Percentiles rank a stretch among this genome's conserved stretches.
phyloP scores from a whole-genome alignment of 2,888 invertebrate species.

The Zelleria hepariella region DNA sequence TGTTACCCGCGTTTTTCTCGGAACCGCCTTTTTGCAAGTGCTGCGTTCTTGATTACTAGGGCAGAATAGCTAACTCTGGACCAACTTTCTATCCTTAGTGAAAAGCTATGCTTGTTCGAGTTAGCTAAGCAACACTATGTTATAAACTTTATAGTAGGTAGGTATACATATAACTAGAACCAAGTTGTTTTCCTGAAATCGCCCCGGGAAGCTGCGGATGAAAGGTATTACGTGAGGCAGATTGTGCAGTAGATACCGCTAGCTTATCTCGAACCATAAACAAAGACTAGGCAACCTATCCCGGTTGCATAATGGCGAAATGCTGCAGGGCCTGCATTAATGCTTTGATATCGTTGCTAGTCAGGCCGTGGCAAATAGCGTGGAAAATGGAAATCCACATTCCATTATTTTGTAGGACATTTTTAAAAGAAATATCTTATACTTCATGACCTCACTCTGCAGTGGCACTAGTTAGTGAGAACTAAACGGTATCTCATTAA shows the following conservation, averaged over 20 bases:
- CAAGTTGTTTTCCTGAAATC: no score
- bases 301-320: neutral
- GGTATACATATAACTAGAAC: no score
- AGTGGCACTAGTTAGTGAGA: no score
- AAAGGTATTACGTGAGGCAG: neutral
- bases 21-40: no score
- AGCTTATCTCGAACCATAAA: neutral
- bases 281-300: neutral
- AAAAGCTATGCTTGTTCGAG: no score
- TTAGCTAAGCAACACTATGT: neutral
- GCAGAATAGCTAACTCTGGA: neutral
- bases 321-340: neutral
- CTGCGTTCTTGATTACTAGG: no score
- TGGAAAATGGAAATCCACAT: neutral
- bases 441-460: no score
- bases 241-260: neutral
- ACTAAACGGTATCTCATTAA: no score
- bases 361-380: neutral
- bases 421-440: no score
- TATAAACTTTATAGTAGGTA: neutral
- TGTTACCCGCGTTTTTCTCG: no score
- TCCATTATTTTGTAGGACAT: neutral
- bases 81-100: neutral
- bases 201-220: neutral
- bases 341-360: neutral